These are phyloP conservation scores for Setophaga coronata DNA, from an alignment of 2,113 vertebrate species.

Conservation along the genomic window DNA sequence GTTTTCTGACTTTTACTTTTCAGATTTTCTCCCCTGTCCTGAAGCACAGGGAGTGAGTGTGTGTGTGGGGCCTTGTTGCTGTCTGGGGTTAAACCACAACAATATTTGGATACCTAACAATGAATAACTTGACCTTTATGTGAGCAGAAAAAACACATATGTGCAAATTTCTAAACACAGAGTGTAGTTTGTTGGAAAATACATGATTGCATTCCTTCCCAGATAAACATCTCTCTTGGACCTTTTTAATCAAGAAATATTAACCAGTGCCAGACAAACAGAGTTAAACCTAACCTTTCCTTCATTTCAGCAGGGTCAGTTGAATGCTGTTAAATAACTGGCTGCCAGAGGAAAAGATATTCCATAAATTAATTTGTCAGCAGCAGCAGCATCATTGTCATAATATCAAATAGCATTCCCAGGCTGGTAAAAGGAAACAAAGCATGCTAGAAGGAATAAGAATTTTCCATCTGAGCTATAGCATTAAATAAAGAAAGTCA, in stretches of 20 bases:
- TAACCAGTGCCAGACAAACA: not conserved
- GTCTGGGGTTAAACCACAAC: not conserved
- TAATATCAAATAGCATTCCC: not conserved
- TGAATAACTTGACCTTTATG: not conserved
- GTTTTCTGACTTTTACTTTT: not conserved
- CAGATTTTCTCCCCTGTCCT: rapidly evolving
- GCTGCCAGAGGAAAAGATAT: not conserved
- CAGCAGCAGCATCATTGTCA: too few species aligned
- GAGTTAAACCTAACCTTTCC: not conserved
- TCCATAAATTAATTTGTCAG: not conserved
- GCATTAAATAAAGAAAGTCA: not conserved
- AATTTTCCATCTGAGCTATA: not conserved
- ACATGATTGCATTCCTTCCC: rapidly evolving
- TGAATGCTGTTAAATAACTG: not conserved
- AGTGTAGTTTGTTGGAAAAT: not conserved
- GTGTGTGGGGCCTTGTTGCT: not conserved
- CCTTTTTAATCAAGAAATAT: not conserved
- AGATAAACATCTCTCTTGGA: not conserved
- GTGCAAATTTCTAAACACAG: rapidly evolving
- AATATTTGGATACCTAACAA: not conserved
- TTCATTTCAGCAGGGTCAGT: not conserved
- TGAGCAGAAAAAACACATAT: rapidly evolving
- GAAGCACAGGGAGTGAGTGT: not conserved
- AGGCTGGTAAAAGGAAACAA: not conserved
- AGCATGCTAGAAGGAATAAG: not conserved